Conservation (phyloP, 2,797 vertebrate species). For the Leptoclinus maculatus region DNA sequence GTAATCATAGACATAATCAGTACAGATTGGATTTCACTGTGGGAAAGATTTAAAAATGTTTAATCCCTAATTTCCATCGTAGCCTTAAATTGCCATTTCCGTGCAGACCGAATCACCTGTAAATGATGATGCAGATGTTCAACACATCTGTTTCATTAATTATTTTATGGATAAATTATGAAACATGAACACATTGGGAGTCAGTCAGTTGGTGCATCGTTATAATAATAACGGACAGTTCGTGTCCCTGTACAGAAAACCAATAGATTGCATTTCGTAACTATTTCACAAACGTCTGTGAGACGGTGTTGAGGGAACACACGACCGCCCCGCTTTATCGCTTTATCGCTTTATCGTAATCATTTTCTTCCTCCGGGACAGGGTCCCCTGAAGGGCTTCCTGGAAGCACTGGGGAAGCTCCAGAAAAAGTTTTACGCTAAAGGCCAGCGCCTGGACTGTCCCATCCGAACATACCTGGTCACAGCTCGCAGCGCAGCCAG, state of each 20-base stretch:
- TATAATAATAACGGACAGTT: background rate
- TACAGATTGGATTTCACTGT: background rate
- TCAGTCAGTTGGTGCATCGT: slow-evolving; percentile 7
- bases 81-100: background rate
- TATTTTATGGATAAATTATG: slow-evolving; percentile 27
- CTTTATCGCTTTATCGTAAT: background rate
- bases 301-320: background rate
- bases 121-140: slow-evolving; percentile 28
- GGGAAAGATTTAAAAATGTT: background rate
- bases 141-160: background rate
- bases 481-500: slow-evolving; percentile 96
- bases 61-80: background rate
- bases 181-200: background rate
- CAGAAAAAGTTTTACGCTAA: slow-evolving; percentile 98
- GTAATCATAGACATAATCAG: background rate
- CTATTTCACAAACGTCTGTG: background rate
- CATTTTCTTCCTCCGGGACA: slow-evolving; percentile 53
- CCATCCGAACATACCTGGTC: slow-evolving; percentile 96
- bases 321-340: background rate
- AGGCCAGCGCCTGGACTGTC: slow-evolving; percentile 93
- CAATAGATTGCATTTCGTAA: too few relatives aligned
- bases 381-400: slow-evolving; percentile 96
- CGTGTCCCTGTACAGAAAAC: too few relatives aligned
- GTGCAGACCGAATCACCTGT: slow-evolving; percentile 1
- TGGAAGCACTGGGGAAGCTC: slow-evolving; percentile 93